Conservation (phyloP, 2,888 invertebrate genomes). For the Allophyes oxyacanthae region DNA sequence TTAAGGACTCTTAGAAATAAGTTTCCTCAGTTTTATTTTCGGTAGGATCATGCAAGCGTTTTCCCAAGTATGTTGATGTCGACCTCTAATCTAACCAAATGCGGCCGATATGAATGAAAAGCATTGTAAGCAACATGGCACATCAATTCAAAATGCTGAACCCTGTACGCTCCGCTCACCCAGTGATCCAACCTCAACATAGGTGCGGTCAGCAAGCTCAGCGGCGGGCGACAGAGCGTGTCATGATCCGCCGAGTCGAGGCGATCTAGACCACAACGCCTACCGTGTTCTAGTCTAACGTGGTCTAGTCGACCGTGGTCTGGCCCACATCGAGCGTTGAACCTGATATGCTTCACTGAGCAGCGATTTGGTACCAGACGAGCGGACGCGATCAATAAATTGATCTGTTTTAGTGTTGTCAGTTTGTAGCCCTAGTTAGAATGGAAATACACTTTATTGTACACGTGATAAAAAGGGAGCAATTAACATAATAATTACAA, state of each 20-base stretch:
- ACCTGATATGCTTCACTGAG: conserved; percentile 59
- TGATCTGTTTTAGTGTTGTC: conserved; percentile 24
- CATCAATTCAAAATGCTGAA: neutral
- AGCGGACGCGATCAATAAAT: conserved; percentile 27
- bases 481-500: no score
- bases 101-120: no score
- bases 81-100: no score
- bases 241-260: conserved; percentile 71
- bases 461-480: no score
- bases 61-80: no score
- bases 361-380: conserved; percentile 47
- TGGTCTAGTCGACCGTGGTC: conserved; percentile 43
- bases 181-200: conserved; percentile 15
- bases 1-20: no score
- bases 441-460: no score
- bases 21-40: no score
- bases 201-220: conserved; percentile 58
- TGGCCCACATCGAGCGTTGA: conserved; percentile 61
- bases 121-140: no score
- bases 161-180: conserved; percentile 11
- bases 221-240: conserved; percentile 74
- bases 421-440: conserved; percentile 1
- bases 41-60: no score
- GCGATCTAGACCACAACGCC: conserved; percentile 66
- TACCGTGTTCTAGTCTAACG: conserved; percentile 46